Conservation (phyloP, 2,113 vertebrate species). For the Paralichthys olivaceus region DNA sequence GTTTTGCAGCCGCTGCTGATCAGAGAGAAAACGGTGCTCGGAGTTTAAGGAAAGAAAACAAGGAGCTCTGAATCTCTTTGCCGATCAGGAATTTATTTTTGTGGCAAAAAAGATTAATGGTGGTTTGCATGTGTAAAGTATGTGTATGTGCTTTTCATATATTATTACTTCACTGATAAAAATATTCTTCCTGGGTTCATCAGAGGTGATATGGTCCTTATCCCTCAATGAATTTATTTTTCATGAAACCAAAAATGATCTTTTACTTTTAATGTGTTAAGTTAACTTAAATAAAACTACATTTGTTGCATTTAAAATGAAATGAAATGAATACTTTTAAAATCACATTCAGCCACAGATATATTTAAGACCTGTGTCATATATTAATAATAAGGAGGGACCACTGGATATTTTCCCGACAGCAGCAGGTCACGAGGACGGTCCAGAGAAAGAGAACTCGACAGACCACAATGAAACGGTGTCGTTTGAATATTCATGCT, state of each 20-base stretch:
- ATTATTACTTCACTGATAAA: too few species aligned
- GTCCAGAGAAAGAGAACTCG: not conserved
- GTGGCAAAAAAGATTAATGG: slow-evolving; percentile 22
- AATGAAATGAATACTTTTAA: too few species aligned
- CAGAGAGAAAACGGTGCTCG: not conserved
- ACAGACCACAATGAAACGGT: not conserved
- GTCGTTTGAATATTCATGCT: not conserved
- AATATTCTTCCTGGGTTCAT: not conserved
- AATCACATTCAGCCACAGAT: not conserved
- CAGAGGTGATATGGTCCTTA: not conserved
- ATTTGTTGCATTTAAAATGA: too few species aligned
- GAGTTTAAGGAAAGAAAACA: slow-evolving; percentile 13
- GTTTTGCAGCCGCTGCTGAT: not conserved
- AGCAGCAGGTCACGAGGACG: not conserved
- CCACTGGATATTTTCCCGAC: not conserved
- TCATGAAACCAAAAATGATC: too few species aligned
- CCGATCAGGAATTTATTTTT: slow-evolving; percentile 5
- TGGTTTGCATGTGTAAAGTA: not conserved
- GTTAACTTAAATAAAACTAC: too few species aligned
- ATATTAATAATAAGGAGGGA: not conserved
- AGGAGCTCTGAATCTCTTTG: slow-evolving; percentile 1
- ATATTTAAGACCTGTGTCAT: not conserved
- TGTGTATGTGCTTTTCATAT: not conserved
- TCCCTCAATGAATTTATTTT: too few species aligned
- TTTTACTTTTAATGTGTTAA: too few species aligned